Conservation (phyloP, 2,888 invertebrate species). For the Argyresthia goedartella region DNA sequence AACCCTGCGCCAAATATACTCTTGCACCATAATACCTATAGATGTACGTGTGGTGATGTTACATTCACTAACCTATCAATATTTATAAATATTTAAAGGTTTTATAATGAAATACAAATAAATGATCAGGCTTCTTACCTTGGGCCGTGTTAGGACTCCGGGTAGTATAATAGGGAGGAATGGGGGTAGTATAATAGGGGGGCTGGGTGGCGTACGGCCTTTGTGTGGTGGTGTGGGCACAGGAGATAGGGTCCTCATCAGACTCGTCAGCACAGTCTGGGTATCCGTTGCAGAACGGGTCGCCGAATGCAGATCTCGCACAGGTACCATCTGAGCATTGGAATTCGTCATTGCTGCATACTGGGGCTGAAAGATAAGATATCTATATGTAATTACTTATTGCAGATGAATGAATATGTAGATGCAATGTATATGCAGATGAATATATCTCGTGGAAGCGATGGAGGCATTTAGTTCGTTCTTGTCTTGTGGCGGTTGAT, state of each 20-base stretch:
- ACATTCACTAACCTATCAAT: too few species aligned
- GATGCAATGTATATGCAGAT: too few species aligned
- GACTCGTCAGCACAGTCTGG: slow-evolving; percentile 75
- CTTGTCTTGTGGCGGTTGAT: too few species aligned
- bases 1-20: too few species aligned
- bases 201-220: slow-evolving; percentile 2
- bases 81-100: too few species aligned
- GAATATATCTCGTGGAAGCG: too few species aligned
- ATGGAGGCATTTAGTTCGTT: too few species aligned
- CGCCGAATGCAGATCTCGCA: slow-evolving; percentile 67
- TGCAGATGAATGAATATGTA: too few species aligned
- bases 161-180: neutral
- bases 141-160: neutral
- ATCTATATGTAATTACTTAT: too few species aligned
- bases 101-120: too few species aligned
- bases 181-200: slow-evolving; percentile 3
- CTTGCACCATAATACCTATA: too few species aligned
- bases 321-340: slow-evolving; percentile 73
- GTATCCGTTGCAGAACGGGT: slow-evolving; percentile 74
- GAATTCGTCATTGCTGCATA: slow-evolving; percentile 75
- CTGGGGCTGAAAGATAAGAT: slow-evolving; percentile 34
- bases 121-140: neutral
- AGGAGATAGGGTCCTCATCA: slow-evolving; percentile 65
- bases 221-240: slow-evolving; percentile 6
- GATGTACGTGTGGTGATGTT: too few species aligned